Evolutionary conservation across 2,113 vertebrate genomes (phyloP), one percentile per base, ranked within the genome.

Genomic region (Ardeotis arabs): DNA sequence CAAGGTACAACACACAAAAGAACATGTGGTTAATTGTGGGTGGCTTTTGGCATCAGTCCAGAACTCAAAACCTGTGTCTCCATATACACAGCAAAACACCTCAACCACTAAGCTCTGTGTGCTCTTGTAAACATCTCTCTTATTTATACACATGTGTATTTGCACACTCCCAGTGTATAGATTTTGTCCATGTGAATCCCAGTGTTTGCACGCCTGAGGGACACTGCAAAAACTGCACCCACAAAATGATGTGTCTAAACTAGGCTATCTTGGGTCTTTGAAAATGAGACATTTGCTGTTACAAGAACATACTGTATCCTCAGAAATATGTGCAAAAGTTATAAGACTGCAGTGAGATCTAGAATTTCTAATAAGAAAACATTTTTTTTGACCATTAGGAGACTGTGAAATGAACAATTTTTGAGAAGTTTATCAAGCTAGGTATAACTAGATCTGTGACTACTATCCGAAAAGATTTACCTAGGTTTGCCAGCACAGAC

Each of bases 401-500:
- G 44, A 52, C 39, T 45, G 44, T 29, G 41, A 31, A 58, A 70
- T 17, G 10, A 56, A n/a, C 1, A 35, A 22, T 17, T 92, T 92
- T 87, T 64, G 49, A 58, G 45, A 50, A 69, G 18, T 73, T 67
- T 72, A 69, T 90, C 47, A 86, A 62, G 50, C 29, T 74, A 59
- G 37, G 29, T 70, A 14, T 53, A 87, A 60, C 56, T 69, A 74
- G 41, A 69, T 84, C 69, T 25, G 41, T 96, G 93, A 90, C 93
- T 94, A 74, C 93, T 87, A 25, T 82, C 93, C 87, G 72, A 47
- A 77, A 74, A 93, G 68, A 87, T 84, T 90, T 93, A 62, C 84
- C 91, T 94, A 76, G 39, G 86, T 93, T 94, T 97, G 89, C 76
- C 95, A 96, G 89, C 75, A 78, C 87, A 97, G 84, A 76, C 72